Evolutionary conservation across 2,888 invertebrate species (phyloP), one percentile per base, ranked within the genome.

Genomic region (Morinoia aosen): DNA sequence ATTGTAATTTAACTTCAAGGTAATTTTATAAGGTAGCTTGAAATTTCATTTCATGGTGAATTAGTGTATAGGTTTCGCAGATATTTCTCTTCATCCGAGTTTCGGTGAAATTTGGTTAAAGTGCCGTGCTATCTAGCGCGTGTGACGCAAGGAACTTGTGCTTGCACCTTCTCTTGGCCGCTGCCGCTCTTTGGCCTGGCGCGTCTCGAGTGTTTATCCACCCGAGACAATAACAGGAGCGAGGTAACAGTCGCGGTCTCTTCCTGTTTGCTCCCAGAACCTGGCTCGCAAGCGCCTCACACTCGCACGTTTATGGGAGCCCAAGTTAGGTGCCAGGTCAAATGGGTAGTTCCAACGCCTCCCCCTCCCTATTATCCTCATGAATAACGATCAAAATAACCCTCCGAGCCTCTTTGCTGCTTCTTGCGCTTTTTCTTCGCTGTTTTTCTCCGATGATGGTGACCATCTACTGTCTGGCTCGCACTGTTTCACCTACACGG

Each of bases 261-360:
- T 93, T 93, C 93, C 93, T 93, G 93, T 93, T 93, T 93, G 93
- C 93, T 39, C 57, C 93, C 33, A 93, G 93, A 93, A 93, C 57
- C 93, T 93, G 57, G n/a, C 57, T 12, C 25, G 25, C 25, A 40
- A 56, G 48, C 56, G 56, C n/a, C 91, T 12, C 91, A 33, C 93
- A 93, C 90, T 90, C 57, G 57, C 58, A 39, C 93, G n/a, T 93
- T 93, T 93, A 93, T 93, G 93, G 93, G 16, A 0, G 48, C 93
- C 93, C 39, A 93, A 93, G 93, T 93, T 93, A 93, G 93, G 93
- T 93, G 93, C 57, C 93, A 48, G 93, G 93, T 93, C 93, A 93
- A 57, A 93, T 93, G 93, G 93, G 93, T 57, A 93, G 93, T 93
- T 93, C 93, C 39, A 93, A 57, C 56, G 57, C 56, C 93, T 93